A percentile compares a stretch with the other conserved stretches of the same genome.
phyloP scores from a whole-genome alignment of 2,888 invertebrate species.

The Bembecia ichneumoniformis region DNA sequence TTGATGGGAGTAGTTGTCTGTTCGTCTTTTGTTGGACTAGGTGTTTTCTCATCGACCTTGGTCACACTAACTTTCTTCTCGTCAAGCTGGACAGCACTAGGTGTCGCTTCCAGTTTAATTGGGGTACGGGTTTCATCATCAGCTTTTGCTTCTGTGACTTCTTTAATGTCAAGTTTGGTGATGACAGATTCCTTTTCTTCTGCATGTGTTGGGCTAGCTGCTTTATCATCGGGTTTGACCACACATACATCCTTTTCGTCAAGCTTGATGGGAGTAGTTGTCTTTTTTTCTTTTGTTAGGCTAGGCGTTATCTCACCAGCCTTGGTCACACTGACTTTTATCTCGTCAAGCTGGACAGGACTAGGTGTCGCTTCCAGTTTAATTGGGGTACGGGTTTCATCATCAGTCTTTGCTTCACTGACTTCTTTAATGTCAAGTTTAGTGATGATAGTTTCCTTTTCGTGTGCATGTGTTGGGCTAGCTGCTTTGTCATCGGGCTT shows the following conservation, averaged over 20 bases:
- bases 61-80: too few relatives aligned
- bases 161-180: too few relatives aligned
- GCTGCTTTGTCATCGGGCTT: slow-evolving; percentile 3
- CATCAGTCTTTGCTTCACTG: neutral
- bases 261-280: slow-evolving; percentile 1
- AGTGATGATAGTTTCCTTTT: neutral
- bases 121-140: neutral
- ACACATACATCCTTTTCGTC: neutral
- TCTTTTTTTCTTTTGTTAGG: slow-evolving; percentile 2
- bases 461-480: too few relatives aligned
- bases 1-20: too few relatives aligned
- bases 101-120: neutral
- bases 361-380: neutral
- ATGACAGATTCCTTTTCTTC: too few relatives aligned
- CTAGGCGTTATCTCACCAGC: slow-evolving; percentile 6
- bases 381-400: neutral
- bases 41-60: too few relatives aligned
- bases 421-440: neutral
- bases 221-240: too few relatives aligned
- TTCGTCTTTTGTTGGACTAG: too few relatives aligned
- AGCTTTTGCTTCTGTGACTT: neutral
- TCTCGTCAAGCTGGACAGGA: neutral
- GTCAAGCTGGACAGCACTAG: too few relatives aligned
- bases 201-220: too few relatives aligned
- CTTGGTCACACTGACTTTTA: neutral